These are phyloP conservation scores for Carollia perspicillata DNA, from an alignment of 2,113 vertebrate species.

Conservation along the genomic window DNA sequence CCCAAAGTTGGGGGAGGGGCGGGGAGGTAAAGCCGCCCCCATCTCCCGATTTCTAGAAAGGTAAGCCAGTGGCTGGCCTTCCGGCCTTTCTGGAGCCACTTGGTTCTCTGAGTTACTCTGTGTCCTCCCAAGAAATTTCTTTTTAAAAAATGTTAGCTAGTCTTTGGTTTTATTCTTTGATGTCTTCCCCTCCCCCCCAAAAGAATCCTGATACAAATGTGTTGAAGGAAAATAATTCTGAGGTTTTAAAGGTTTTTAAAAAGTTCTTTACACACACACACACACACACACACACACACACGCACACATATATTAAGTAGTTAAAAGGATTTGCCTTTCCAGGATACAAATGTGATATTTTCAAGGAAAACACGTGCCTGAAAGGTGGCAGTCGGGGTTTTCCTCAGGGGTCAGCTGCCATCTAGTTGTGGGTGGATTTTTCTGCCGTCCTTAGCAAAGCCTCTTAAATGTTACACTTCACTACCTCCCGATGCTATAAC, in stretches of 20 bases:
- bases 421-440: background rate
- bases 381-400: background rate
- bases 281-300: background rate
- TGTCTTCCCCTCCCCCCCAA: background rate
- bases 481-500: constrained; percentile 42
- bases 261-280: constrained; percentile 47
- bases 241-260: constrained; percentile 22
- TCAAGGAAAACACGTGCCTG: constrained; percentile 19
- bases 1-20: background rate
- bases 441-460: background rate
- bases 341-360: constrained; percentile 45
- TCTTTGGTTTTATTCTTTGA: background rate
- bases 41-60: background rate
- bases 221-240: constrained; percentile 17
- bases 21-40: background rate
- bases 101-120: background rate
- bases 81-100: background rate
- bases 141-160: background rate
- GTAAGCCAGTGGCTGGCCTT: background rate
- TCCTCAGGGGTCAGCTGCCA: background rate
- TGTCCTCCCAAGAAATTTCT: background rate
- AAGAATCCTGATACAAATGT: background rate
- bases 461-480: background rate
- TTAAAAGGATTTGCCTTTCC: background rate
- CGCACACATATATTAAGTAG: background rate